Evolutionary conservation across 2,797 vertebrate species (phyloP).

Genomic region (Cryptoprocta ferox): DNA sequence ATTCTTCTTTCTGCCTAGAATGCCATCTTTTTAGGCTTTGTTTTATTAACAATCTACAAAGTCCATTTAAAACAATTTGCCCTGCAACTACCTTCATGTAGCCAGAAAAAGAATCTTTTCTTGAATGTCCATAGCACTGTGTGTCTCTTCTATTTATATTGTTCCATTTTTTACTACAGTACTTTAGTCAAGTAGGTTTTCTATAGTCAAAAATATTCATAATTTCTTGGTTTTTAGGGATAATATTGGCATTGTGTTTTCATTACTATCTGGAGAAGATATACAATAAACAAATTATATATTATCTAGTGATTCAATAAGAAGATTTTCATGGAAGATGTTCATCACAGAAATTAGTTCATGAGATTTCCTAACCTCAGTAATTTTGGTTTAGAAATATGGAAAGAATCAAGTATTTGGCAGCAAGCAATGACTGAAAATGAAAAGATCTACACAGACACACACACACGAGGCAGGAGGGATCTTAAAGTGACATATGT

Average conservation of each 20-base stretch:
- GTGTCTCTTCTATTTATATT: not conserved
- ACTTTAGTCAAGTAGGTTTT: constrained; percentile 8
- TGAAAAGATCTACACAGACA: not conserved
- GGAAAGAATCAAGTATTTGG: not conserved
- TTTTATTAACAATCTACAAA: not conserved
- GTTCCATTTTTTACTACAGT: not conserved
- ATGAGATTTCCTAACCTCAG: not conserved
- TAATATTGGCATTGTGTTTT: not conserved
- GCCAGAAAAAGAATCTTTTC: not conserved
- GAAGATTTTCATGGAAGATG: not conserved
- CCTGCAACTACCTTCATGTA: not conserved
- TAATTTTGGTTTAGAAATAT: constrained; percentile 30
- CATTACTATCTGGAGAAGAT: not conserved
- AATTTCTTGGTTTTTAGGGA: not conserved
- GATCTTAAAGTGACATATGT: not conserved
- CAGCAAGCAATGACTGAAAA: not conserved
- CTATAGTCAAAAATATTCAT: not conserved
- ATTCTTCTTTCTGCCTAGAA: not conserved
- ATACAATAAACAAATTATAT: not conserved
- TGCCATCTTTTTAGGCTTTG: not conserved
- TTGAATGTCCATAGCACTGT: not conserved
- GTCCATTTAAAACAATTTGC: not conserved
- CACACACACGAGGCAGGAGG: not conserved
- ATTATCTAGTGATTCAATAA: not conserved
- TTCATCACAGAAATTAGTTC: not conserved